Conservation (phyloP, 2,113 vertebrate species). For the Mus pahari region DNA sequence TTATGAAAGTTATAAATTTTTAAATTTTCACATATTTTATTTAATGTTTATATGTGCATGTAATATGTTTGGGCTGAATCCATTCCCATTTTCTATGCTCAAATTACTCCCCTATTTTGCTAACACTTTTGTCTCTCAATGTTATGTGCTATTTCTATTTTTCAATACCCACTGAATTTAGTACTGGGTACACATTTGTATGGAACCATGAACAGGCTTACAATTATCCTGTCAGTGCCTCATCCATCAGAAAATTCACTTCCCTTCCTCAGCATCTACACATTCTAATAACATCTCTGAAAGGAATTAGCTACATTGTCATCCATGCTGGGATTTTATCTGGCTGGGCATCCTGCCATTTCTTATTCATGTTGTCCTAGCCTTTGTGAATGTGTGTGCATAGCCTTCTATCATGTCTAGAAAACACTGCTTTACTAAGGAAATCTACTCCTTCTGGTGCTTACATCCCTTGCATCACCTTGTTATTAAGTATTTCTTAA, state of each 20-base stretch:
- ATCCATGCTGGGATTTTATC: neutral
- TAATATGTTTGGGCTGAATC: neutral
- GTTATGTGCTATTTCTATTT: neutral
- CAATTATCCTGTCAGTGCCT: neutral
- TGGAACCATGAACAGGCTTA: neutral
- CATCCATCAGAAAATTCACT: neutral
- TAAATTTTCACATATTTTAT: neutral
- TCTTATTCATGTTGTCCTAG: neutral
- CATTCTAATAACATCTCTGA: neutral
- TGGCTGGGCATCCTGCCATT: neutral
- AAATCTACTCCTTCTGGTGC: neutral
- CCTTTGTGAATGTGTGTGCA: too few species aligned
- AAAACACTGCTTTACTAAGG: neutral
- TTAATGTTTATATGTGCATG: neutral
- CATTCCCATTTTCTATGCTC: neutral
- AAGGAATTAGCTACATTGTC: neutral
- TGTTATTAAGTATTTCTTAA: neutral
- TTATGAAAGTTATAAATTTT: neutral
- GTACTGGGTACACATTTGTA: neutral
- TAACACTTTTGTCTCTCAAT: neutral
- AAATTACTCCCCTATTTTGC: neutral
- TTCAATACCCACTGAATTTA: neutral
- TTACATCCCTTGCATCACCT: neutral
- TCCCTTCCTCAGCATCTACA: too few species aligned
- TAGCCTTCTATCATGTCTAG: neutral